A percentile compares a stretch with the other conserved stretches of the same genome.
These are phyloP conservation scores for Zelostemma sp. DNA, from an alignment of 1,140 invertebrate genomes.

Conservation along the genomic window DNA sequence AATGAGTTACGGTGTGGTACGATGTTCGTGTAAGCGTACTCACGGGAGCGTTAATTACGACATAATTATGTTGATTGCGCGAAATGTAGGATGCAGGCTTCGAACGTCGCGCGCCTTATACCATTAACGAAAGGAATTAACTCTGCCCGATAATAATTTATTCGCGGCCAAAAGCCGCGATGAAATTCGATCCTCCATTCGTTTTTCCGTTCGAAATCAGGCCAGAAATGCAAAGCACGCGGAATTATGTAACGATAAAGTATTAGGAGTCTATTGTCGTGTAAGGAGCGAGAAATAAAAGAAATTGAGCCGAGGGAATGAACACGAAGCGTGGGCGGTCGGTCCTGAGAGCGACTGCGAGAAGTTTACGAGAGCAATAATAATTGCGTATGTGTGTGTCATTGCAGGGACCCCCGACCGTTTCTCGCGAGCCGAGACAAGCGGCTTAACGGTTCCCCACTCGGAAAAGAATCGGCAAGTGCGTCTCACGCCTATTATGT, in stretches of 20 bases:
- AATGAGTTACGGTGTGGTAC: conserved; percentile 30
- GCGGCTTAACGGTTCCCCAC: conserved; percentile 27
- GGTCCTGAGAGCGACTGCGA: conserved; percentile 18
- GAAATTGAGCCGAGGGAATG: conserved; percentile 17
- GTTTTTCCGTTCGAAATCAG: neutral
- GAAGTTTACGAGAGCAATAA: conserved; percentile 24
- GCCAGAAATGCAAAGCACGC: neutral
- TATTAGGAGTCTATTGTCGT: neutral
- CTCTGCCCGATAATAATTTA: conserved; percentile 7
- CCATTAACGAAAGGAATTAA: conserved; percentile 15
- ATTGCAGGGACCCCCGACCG: conserved; percentile 17
- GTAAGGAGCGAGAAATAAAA: neutral
- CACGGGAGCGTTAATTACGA: conserved; percentile 43
- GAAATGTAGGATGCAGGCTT: conserved; percentile 19
- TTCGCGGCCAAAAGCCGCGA: neutral
- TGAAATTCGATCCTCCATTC: no score
- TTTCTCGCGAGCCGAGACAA: conserved; percentile 23
- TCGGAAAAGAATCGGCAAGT: conserved; percentile 23
- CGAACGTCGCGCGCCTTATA: conserved; percentile 1
- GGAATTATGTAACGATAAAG: neutral
- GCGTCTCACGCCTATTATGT: conserved; percentile 37
- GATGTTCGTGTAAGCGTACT: conserved; percentile 21
- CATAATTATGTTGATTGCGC: conserved; percentile 30
- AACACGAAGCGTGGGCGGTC: conserved; percentile 45
- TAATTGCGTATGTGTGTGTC: conserved; percentile 41